Base-by-base conservation (phyloP, 2,797 vertebrate genomes). In the Onychomys torridus region DNA sequence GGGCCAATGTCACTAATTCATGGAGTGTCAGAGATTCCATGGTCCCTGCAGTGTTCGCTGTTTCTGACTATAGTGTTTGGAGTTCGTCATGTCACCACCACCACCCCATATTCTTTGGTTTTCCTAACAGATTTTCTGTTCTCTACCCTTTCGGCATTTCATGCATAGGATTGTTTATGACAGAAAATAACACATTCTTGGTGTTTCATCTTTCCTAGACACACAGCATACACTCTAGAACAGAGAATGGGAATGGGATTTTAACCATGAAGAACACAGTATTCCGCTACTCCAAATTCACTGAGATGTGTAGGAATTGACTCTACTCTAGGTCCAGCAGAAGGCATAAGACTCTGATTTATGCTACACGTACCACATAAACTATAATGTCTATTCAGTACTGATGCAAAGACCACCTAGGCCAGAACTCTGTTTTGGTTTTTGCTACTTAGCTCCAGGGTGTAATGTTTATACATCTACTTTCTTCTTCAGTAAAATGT, bases 401-500 rank as follows among this genome's bases (percentile, higher is more conserved):
- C 52, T 88, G 25, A n/a, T 86, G 3, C 34, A 73, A 55, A 79
- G 78, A 90, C 11, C 25, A 85, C n/a, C 5, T 40, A n/a, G n/a
- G 23, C 82, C 88, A 79, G 52, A 86, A 1, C 63, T 52, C 43
- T 67, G 43, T 40, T 96, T 84, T 65, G 32, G 37, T 14, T 57
- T 76, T 57, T 77, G 84, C 19, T 17, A 76, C 59, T 92, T 93
- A 78, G 34, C 37, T 93, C 83, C 63, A 46, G n/a, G 52, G 82
- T 12, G 46, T 25, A 52, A 32, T 92, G 23, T 69, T 79, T 63
- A 49, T 67, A 27, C 25, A 25, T 77, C 25, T 57, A 82, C 65
- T 94, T 96, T 52, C 61, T 93, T 87, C 67, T 79, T 94, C 49
- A 76, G 37, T 91, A 89, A 81, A 93, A 93, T 43, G 29, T 34